phyloP scores from a whole-genome alignment of 2,113 vertebrate species.

The Coregonus clupeaformis region DNA sequence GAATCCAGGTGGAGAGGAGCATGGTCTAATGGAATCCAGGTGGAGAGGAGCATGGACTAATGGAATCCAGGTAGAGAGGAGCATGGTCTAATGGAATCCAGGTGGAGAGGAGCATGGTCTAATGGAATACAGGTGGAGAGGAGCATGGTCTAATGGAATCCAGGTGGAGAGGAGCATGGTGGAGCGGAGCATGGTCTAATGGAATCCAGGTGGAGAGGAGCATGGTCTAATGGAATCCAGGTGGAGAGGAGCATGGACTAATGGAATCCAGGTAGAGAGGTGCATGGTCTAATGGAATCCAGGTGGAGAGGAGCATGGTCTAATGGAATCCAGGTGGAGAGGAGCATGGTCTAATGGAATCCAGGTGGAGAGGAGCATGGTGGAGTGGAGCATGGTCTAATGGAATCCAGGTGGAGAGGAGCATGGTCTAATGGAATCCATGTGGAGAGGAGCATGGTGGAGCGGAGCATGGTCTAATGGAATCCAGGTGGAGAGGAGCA shows the following conservation, averaged over 20 bases:
- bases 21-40: conserved; percentile 51
- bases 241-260: conserved; percentile 15
- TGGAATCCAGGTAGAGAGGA: conserved; percentile 47
- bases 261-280: conserved; percentile 48
- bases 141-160: conserved; percentile 36
- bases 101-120: conserved; percentile 20
- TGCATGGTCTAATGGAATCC: conserved; percentile 40
- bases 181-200: too few relatives aligned
- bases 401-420: conserved; percentile 47
- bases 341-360: conserved; percentile 31
- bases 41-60: conserved; percentile 8
- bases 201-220: conserved; percentile 45
- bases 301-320: conserved; percentile 25
- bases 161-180: conserved; percentile 28
- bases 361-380: conserved; percentile 30
- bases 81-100: conserved; percentile 45
- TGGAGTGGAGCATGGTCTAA: too few relatives aligned
- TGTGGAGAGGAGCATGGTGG: conserved; percentile 19
- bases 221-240: conserved; percentile 48
- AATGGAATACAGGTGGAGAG: conserved; percentile 50
- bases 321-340: conserved; percentile 52
- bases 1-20: conserved; percentile 44
- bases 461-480: too few relatives aligned
- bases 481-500: conserved; percentile 42
- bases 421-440: conserved; percentile 45